Base-by-base conservation (phyloP, 2,113 vertebrate genomes). In the Meriones unguiculatus region DNA sequence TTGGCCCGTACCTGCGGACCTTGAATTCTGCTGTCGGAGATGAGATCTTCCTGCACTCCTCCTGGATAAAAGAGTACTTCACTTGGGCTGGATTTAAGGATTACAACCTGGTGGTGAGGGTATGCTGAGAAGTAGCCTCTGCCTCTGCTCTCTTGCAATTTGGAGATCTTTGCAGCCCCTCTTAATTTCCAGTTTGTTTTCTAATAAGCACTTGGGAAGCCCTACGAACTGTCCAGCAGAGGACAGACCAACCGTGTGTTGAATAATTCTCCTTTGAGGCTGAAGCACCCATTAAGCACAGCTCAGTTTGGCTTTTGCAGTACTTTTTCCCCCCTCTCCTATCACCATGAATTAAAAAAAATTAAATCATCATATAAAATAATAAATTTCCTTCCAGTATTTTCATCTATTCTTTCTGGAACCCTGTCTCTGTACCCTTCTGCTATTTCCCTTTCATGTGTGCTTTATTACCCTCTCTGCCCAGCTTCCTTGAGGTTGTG, bases 1-100 rank as follows among this genome's bases (percentile, higher is more conserved):
- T 99, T 62, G 96, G 94, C 57, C 95, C 97, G 7, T 99, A 99
- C 91, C 90, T 99, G 96, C 52, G 97, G 38, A 93, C 97, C 52
- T 96, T 99, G 80, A 98, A 97, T 88, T 30, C 97, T 46, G 96
- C 99, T 82, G 95, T 98, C 91, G 89, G 75, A 86, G 97, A 97
- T 88, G 98, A 98, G 92, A 98, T 99, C 96, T 99, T 99, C 95
- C 97, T 64, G 91, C 97, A 98, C 89, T 80, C 94, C 15, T 96
- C 96, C 94, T 99, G 99, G 99, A 98, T 99, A 94, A 98, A 96
- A 95, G 98, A 98, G 91, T 99, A 99, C 96, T 99, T 98, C 97
- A 97, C 90, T 5, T 99, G 99, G 99, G 99, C 99, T 78, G 99
- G 98, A 69, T 99, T 99, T 96, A 97, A 97, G 95, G 85, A 98